Evolutionary conservation across 2,113 vertebrate genomes (phyloP), one percentile per base, ranked within the genome.

Genomic region (western clawed frog (Xenopus tropicalis)): DNA sequence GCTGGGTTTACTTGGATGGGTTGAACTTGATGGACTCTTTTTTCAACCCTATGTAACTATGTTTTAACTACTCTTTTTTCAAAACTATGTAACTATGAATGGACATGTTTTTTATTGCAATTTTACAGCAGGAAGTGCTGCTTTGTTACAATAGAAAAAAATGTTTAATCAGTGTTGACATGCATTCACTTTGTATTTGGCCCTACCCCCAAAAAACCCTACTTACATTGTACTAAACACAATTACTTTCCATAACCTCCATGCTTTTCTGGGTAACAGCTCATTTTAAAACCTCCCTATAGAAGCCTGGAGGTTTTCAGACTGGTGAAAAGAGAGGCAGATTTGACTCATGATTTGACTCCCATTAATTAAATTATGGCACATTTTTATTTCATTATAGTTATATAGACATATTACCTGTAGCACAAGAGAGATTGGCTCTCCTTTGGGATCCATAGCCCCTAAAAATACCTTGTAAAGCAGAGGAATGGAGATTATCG

Each of bases 81-180:
- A n/a, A n/a, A n/a, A n/a, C n/a, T n/a, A n/a, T n/a, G n/a, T n/a
- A n/a, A n/a, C n/a, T n/a, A n/a, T 37, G 29, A 37, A 37, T 37
- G 29, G 10, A 37, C 29, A 37, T 37, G 29, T 37, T 37, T 37
- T 37, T 37, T 37, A 37, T 37, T 37, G 29, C 29, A 37, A 78
- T 83, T 85, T 75, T 74, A 72, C 75, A 82, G 79, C 78, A 72
- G 77, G 67, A 70, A 88, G 81, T 56, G 74, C 78, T 71, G 17
- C 44, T 78, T 57, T 48, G 58, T 78, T 80, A 78, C 51, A 81
- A 61, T 78, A n/a, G 78, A 43, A 37, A 75, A 81, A 52, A 80
- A 80, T 83, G 75, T 83, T 85, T 82, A 81, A 88, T 90, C 80
- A 84, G 57, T 74, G 51, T 69, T 81, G 82, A 87, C 82, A 85